Evolutionary conservation across 1,140 invertebrate genomes (phyloP).

Genomic region (Procambarus clarkii): DNA sequence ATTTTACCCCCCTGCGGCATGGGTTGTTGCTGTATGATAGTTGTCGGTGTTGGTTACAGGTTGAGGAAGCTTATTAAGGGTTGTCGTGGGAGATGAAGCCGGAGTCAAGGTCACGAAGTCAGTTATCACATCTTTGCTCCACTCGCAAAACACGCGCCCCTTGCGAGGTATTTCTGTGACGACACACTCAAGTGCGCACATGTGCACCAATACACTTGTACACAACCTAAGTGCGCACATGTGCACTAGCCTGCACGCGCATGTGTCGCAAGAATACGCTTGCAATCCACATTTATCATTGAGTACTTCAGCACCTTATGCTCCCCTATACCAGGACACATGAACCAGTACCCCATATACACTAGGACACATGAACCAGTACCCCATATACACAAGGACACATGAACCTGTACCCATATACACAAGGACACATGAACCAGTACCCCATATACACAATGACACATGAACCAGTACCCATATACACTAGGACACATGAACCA

Average conservation of each 20-base stretch:
- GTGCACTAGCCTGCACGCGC: not conserved
- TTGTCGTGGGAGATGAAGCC: not conserved
- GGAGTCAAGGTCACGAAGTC: not conserved
- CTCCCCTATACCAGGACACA: too few species aligned
- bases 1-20: not conserved
- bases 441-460: too few species aligned
- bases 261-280: not conserved
- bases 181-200: not conserved
- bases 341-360: too few species aligned
- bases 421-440: too few species aligned
- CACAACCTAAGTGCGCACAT: not conserved
- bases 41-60: not conserved
- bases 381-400: too few species aligned
- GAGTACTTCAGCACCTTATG: too few species aligned
- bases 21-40: not conserved
- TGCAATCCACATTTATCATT: too few species aligned
- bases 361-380: too few species aligned
- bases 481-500: too few species aligned
- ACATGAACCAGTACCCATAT: too few species aligned
- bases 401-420: too few species aligned
- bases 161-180: not conserved
- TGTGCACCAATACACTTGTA: too few species aligned
- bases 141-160: not conserved
- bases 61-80: not conserved
- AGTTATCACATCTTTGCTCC: conserved; percentile 9